phyloP scores from a whole-genome alignment of 1,140 invertebrate species.

The Cecropterus lyciades region DNA sequence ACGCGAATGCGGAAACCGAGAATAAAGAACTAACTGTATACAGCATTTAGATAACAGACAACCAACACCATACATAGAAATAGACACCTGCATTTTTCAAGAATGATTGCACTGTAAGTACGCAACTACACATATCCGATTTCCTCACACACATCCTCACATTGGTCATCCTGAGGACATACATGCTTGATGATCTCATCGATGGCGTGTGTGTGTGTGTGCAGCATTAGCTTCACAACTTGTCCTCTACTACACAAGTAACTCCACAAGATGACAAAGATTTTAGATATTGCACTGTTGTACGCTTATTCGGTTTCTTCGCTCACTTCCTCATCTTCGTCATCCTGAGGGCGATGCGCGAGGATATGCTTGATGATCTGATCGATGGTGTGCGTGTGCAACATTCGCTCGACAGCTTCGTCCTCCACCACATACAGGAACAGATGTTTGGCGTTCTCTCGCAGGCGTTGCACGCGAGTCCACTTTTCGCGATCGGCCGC shows the following conservation, averaged over 20 bases:
- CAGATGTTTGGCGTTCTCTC: conserved; percentile 74
- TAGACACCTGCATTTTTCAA: too few species aligned
- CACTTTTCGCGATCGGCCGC: conserved; percentile 63
- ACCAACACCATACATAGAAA: too few species aligned
- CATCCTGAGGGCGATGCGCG: conserved; percentile 23
- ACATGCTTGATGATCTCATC: conserved; percentile 70
- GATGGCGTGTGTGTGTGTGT: conserved; percentile 75
- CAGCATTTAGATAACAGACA: too few species aligned
- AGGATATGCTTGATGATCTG: conserved; percentile 68
- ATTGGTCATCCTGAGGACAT: neutral
- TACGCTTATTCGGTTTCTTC: neutral
- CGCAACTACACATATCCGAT: too few species aligned
- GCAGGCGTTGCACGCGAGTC: conserved; percentile 69
- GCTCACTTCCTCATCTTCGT: neutral
- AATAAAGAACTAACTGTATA: too few species aligned
- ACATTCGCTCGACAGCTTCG: conserved; percentile 64
- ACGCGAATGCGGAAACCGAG: too few species aligned
- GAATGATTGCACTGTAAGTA: too few species aligned
- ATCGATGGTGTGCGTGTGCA: conserved; percentile 75
- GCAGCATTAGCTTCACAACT: conserved; percentile 66
- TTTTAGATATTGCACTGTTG: too few species aligned
- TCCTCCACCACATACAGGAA: conserved; percentile 74
- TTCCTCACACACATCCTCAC: neutral
- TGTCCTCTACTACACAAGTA: conserved; percentile 72
- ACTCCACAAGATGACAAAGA: too few species aligned